phyloP scores from a whole-genome alignment of 1,140 invertebrate species.

The Calephelis nemesis region DNA sequence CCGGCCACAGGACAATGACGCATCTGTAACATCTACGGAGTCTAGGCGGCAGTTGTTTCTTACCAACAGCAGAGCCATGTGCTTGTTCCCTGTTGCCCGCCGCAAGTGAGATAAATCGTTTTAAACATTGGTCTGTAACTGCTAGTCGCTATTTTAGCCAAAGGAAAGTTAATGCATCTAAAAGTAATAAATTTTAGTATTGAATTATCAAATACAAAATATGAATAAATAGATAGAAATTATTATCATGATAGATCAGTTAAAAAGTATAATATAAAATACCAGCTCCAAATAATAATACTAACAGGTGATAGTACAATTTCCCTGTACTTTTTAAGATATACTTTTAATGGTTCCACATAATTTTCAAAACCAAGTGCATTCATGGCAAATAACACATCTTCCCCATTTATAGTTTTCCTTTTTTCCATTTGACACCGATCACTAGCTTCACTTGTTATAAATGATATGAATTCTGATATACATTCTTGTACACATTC shows the following conservation, averaged over 20 bases:
- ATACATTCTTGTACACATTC: constrained; percentile 99
- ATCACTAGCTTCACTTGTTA: constrained; percentile 98
- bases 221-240: constrained; percentile 14
- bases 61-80: too few relatives aligned
- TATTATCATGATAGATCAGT: neutral
- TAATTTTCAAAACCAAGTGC: constrained; percentile 99
- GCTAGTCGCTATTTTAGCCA: too few relatives aligned
- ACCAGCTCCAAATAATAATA: neutral
- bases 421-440: constrained; percentile 98
- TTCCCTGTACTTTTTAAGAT: constrained; percentile 98
- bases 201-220: neutral
- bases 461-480: constrained; percentile 99
- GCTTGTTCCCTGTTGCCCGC: too few relatives aligned
- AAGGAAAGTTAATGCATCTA: too few relatives aligned
- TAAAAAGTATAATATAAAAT: constrained; percentile 4
- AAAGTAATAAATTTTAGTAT: too few relatives aligned
- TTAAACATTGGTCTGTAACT: too few relatives aligned
- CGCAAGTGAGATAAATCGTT: too few relatives aligned
- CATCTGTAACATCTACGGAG: too few relatives aligned
- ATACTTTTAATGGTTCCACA: constrained; percentile 97
- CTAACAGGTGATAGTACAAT: constrained; percentile 69
- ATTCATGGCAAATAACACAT: constrained; percentile 98
- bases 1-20: too few relatives aligned
- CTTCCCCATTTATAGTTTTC: constrained; percentile 99
- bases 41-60: too few relatives aligned